Base-by-base conservation (phyloP, 1,140 invertebrate species). In the Dolichoris vasculosae region DNA sequence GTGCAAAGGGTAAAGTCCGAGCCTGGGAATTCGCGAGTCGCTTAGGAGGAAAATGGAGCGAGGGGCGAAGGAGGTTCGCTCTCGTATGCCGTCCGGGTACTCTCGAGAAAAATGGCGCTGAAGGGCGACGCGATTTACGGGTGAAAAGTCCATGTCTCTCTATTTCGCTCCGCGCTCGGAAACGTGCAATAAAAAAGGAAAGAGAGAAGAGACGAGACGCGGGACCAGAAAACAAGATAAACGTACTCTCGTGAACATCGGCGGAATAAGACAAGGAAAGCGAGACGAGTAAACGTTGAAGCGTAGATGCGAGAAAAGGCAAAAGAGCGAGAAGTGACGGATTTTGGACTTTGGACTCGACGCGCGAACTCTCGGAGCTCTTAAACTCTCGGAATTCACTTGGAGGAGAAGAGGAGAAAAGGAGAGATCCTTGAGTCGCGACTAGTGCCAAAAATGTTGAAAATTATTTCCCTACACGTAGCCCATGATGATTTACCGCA, bases 31-130 rank as follows among this genome's bases (percentile, higher is more conserved):
- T 55, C 46, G 75, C 32, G 69, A 8, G 23, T 26, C 23, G 69
- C 2, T 7, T 0, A 77, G 46, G 35, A 15, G 23, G 75, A 48
- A 26, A 77, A 48, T 55, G 75, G 46, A 51, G 30, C 8, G 43
- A 48, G 1, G n/a, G 32, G 26, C 6, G 11, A 76, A 76, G 43
- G 46, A 78, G 87, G 87, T 78, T 71, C 86, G 86, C 88, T 91
- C 88, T 85, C 86, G 87, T 89, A 90, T 89, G 88, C 89, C 84
- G 89, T 89, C 89, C 87, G 86, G 87, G 82, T 75, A 20, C 51
- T 82, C 86, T 88, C 35, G 87, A 90, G 90, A 91, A 89, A 92
- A 91, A 91, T 92, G 87, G 86, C 85, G 86, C 80, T 77, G 87
- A 87, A 89, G 88, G 87, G 86, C 83, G 89, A 86, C 86, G 83